Conservation (phyloP, 1,140 invertebrate species). For the Papilio aristodemus region DNA sequence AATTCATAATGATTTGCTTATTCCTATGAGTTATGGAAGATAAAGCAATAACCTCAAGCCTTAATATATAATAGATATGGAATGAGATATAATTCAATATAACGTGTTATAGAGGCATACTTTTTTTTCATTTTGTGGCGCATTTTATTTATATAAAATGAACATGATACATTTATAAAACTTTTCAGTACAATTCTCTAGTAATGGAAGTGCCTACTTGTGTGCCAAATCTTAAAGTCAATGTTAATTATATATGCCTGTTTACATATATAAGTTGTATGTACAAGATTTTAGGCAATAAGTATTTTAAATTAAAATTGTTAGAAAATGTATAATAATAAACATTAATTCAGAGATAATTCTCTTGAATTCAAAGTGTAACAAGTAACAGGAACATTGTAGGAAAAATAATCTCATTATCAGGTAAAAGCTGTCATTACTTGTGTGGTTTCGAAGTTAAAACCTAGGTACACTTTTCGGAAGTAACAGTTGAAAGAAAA, state of each 20-base stretch:
- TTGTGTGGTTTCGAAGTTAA: neutral
- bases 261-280: neutral
- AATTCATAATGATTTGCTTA: conserved; percentile 37
- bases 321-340: neutral
- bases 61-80: conserved; percentile 28
- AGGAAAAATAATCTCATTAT: conserved; percentile 31
- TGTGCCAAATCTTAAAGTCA: neutral
- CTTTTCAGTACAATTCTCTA: neutral
- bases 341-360: conserved; percentile 23
- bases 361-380: conserved; percentile 24
- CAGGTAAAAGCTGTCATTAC: conserved; percentile 21
- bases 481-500: neutral
- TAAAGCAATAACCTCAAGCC: conserved; percentile 35
- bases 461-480: neutral
- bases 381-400: conserved; percentile 43
- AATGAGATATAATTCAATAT: conserved; percentile 26
- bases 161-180: conserved; percentile 8
- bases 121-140: conserved; percentile 8
- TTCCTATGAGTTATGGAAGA: conserved; percentile 29
- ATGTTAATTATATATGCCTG: neutral
- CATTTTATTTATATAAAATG: conserved; percentile 15
- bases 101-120: conserved; percentile 1
- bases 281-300: conserved; percentile 1
- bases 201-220: neutral
- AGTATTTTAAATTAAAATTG: neutral